Evolutionary conservation across 1,140 invertebrate genomes (phyloP), one percentile per base, ranked within the genome.

Genomic region (roundworm (Caenorhabditis elegans)): DNA sequence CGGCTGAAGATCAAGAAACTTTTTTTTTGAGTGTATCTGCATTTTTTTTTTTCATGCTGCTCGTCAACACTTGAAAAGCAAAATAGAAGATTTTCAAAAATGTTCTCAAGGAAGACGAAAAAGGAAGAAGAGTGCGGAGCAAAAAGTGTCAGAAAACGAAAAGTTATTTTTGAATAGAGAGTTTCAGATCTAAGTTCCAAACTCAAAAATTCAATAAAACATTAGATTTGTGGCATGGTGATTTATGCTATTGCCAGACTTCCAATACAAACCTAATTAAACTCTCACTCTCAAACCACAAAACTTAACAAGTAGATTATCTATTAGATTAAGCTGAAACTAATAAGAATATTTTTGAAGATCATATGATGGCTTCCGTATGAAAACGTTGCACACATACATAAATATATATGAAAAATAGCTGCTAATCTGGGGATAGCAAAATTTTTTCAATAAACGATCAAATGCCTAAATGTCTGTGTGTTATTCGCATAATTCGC

Each of bases 1-100:
- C 60, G 60, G 60, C 60, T 70, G 60, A 70, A 70, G 60, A 70
- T 70, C 60, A 70, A 70, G 60, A 70, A 70, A 70, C 60, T 70
- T 70, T 70, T 70, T 70, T 15, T 60, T 34, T 49, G 28, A 28
- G 34, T 60, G 53, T 70, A 70, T 19, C 19, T 26, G 28, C 60
- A 70, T 70, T 36, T 70, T 39, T 39, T 70, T 70, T 36, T 70
- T 70, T 60, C n/a, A n/a, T n/a, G n/a, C n/a, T 10, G 60, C 60
- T 70, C 60, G 60, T 70, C 60, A 36, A 70, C 60, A 70, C 60
- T 70, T 70, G 60, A 70, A n/a, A 70, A 19, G 19, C 49, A 60
- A 28, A 34, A 22, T 43, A 19, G 34, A 70, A 39, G 60, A 70
- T 39, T 70, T 70, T 39, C 34, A 70, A 70, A 70, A 70, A 70